A percentile compares a stretch with the other conserved stretches of the same genome.
phyloP scores from a whole-genome alignment of 2,888 invertebrate genomes.

The Drosophila prostipennis region DNA sequence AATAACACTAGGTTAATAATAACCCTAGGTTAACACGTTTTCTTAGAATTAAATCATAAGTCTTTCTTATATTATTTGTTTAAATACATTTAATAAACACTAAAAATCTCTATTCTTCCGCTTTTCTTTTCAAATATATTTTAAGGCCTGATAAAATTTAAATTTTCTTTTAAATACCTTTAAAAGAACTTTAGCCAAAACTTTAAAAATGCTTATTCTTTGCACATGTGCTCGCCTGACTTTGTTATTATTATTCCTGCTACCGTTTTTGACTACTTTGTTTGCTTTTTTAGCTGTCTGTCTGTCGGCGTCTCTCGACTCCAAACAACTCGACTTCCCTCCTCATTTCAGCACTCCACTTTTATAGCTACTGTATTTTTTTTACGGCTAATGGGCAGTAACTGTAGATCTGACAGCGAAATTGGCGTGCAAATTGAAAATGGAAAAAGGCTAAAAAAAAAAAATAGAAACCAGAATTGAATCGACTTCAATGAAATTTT shows the following conservation, averaged over 20 bases:
- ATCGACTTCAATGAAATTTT: conserved; percentile 56
- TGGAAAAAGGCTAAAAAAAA: conserved; percentile 7
- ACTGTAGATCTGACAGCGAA: conserved; percentile 54
- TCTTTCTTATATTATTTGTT: no score
- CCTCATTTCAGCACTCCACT: conserved; percentile 19
- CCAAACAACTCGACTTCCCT: conserved; percentile 6
- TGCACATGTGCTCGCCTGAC: conserved; percentile 6
- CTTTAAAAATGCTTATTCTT: conserved; percentile 6
- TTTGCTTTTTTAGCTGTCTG: conserved; percentile 19
- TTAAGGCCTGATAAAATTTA: no score
- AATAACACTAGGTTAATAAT: no score
- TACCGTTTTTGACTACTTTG: conserved; percentile 29
- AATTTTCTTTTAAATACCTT: no score
- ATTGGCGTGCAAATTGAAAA: conserved; percentile 74
- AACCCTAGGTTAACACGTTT: no score
- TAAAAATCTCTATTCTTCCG: no score
- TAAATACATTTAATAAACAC: no score
- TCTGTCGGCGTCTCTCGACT: neutral
- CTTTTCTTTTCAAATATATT: no score
- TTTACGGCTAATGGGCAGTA: conserved; percentile 65
- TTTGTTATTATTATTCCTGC: conserved; percentile 29
- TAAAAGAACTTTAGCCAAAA: neutral
- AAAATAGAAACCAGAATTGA: conserved; percentile 9
- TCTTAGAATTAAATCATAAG: no score
- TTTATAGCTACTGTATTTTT: conserved; percentile 71